Evolutionary conservation across 2,888 invertebrate species (phyloP), one percentile per base, ranked within the genome.

Genomic region (Aleiodes leptofemur): DNA sequence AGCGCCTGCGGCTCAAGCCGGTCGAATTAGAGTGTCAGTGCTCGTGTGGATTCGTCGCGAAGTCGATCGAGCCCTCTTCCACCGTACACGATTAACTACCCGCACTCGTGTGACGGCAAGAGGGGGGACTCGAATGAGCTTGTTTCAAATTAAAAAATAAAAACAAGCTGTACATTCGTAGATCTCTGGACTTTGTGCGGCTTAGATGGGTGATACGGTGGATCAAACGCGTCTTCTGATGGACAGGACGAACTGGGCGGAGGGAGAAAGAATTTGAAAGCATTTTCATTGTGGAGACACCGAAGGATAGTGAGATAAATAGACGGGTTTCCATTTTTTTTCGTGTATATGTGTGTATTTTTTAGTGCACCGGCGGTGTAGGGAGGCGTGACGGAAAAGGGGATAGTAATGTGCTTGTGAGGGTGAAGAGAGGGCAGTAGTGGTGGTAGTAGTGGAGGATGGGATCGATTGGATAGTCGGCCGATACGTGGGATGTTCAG

Each of bases 1-100:
- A 72, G 72, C 69, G 76, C 76, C 76, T 71, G 74, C 72, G 59
- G 76, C 78, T 55, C 77, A 76, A 72, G 69, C 76, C 74, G 81
- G 79, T 76, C 80, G 71, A 80, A 73, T 72, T 57, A 69, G 74
- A 72, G 64, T 68, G 77, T 84, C 85, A 84, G 86, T 86, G 83
- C 83, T 83, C 84, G 85, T 48, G 64, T 85, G 84, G 83, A 81
- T 82, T 83, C 82, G 83, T 83, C 84, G 85, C 82, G 82, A 77
- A 81, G 84, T 84, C 79, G 80, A 82, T 83, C 77, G 81, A 79
- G 75, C 74, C 74, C 78, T 81, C 80, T 80, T 77, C 74, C 78
- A 77, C 78, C 77, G 76, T 69, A 76, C 74, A 68, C 34, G 73
- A 70, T 70, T 76, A 73, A 74, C 70, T 74, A 76, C 73, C 43